Base-by-base conservation (phyloP, 2,797 vertebrate species). In the Channa striata region DNA sequence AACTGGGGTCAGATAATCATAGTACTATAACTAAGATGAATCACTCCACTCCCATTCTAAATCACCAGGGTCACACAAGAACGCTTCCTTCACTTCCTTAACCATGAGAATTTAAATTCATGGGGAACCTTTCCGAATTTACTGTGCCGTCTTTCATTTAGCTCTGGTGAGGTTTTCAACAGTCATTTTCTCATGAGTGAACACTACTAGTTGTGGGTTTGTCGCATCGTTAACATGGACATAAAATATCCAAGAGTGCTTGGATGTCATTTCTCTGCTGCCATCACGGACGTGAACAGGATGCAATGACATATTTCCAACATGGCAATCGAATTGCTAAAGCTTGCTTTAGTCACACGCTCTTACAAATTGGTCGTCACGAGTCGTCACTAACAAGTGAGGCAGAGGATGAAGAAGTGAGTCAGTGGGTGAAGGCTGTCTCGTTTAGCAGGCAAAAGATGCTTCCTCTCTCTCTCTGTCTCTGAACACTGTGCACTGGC, bases 361-460 rank as follows among this genome's bases (percentile, higher is more conserved):
- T 68, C 9, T 39, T 3, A 52, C 37, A 8, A 58, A 63, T 62
- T 3, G 12, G 23, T 66, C 34, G 14, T 44, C 9, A 9, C 9
- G 37, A 34, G 21, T 34, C 51, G 11, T 67, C 34, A 6, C 12
- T 62, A 10, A 40, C 46, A 48, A 16, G 50, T 11, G 49, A 59
- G 37, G 50, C 19, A 17, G 68, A 44, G 54, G 65, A 43, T 50
- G 61, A 53, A 23, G 51, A 75, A 44, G 40, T 25, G 52, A 81
- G 63, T 59, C 46, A 17, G 20, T 44, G 74, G 68, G 71, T 37
- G 42, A 48, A 36, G 56, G 78, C 72, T 46, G 68, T 78, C 81
- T 83, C 19, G 72, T 87, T 91, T 81, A 85, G 86, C 80, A 85
- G 78, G 78, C 87, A 77, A 79, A 72, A 70, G 84, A 88, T 73